Evolutionary conservation across 2,113 vertebrate genomes (phyloP).

Genomic region (Romanogobio albipinnatus): DNA sequence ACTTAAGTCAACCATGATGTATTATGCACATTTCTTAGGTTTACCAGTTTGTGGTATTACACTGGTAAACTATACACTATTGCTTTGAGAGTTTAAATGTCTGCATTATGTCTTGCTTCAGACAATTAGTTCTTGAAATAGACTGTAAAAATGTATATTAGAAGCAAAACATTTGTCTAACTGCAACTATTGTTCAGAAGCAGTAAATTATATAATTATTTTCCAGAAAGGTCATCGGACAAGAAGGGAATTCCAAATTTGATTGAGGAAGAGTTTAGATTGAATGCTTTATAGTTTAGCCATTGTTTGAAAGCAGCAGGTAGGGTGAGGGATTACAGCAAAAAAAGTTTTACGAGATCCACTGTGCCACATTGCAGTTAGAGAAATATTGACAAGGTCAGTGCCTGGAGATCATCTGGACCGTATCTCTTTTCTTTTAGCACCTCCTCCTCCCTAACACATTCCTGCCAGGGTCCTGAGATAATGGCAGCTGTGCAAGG

Average conservation of each 20-base stretch:
- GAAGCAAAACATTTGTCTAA: background rate
- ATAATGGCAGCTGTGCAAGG: slow-evolving; percentile 52
- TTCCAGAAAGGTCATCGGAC: background rate
- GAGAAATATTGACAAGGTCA: slow-evolving; percentile 35
- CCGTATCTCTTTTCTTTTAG: background rate
- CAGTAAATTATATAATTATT: background rate
- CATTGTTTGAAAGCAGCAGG: background rate
- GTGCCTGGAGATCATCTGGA: slow-evolving; percentile 10
- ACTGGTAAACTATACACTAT: background rate
- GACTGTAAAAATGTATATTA: background rate
- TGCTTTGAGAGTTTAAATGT: background rate
- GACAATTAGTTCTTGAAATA: background rate
- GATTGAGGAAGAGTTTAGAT: background rate
- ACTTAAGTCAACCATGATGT: background rate
- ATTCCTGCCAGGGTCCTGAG: slow-evolving; percentile 37
- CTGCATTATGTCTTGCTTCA: background rate
- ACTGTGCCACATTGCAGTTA: background rate
- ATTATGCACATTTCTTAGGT: background rate
- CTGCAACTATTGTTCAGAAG: background rate
- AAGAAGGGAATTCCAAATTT: slow-evolving; percentile 8
- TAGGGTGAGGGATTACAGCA: background rate
- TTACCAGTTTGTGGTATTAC: background rate
- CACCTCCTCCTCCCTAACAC: slow-evolving; percentile 31
- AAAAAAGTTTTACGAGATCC: background rate
- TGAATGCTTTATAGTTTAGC: background rate